Evolutionary conservation across 1,140 invertebrate genomes (phyloP), one percentile per base, ranked within the genome.

Genomic region (Hypothenemus hampei): DNA sequence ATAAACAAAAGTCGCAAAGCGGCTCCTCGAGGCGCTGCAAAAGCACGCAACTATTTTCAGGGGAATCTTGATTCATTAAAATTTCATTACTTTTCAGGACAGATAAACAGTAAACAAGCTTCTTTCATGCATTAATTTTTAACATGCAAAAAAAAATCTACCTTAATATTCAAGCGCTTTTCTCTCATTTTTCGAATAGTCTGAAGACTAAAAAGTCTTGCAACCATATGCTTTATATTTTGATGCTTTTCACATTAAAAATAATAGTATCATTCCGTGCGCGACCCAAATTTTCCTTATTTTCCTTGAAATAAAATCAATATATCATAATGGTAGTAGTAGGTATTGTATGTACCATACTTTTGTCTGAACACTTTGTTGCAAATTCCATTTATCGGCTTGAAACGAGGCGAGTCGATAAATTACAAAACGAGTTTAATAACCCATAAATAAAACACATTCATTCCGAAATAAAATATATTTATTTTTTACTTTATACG

Each of bases 1-100:
- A 59, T 47, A 59, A 23, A 43, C 45, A 49, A 48, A 56, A 59
- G 22, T 31, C 52, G 31, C 58, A 59, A 33, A 59, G 40, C 4
- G 58, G 58, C 24, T 53, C 40, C 20, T 43, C 50, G 15, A 21
- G 23, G 24, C 16, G 13, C 33, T 39, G 15, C 31, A 8, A 36
- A 19, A 35, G 15, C 11, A 36, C 18, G 11, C 13, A 45, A 45
- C 5, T 21, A 40, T 4, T 7, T 7, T 18, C 3, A 11, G 22
- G 4, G 16, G 11, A 37, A 41, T 21, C 5, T 41, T n/a, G 22
- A 21, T 41, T 41, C 11, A 41, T 40, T 18, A 18, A 41, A 39
- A 16, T 16, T 39, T 39, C 18, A 15, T 39, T 39, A 39, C 4
- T n/a, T n/a, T n/a, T n/a, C n/a, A n/a, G n/a, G n/a, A n/a, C n/a